Percentiles rank a stretch among this genome's conserved stretches.
These are phyloP conservation scores for Monodelphis domestica DNA, from an alignment of 2,797 vertebrate genomes.

Conservation along the genomic window DNA sequence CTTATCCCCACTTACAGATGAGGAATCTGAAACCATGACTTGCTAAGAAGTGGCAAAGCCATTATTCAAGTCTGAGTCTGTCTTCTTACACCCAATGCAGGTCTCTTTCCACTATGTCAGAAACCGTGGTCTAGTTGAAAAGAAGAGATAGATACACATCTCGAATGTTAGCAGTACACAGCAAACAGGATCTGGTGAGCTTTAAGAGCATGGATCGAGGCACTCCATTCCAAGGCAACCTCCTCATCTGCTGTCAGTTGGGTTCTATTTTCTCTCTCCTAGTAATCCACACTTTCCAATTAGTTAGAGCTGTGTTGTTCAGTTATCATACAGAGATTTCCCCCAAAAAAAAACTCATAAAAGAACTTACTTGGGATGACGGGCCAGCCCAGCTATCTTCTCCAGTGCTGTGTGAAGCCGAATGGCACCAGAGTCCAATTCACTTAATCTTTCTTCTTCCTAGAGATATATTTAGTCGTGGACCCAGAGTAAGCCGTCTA, in stretches of 20 bases:
- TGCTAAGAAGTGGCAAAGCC: not conserved
- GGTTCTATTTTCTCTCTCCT: constrained; percentile 44
- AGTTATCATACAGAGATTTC: constrained; percentile 26
- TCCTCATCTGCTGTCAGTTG: constrained; percentile 42
- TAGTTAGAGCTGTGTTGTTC: constrained; percentile 9
- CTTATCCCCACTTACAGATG: not conserved
- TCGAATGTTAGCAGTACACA: not conserved
- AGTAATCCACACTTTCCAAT: constrained; percentile 13
- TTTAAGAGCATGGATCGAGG: not conserved
- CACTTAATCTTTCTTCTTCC: constrained; percentile 61
- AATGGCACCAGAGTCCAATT: constrained; percentile 46
- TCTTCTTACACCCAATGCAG: not conserved
- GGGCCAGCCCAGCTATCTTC: constrained; percentile 58
- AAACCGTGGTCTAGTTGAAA: not conserved
- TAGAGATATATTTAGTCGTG: constrained; percentile 51
- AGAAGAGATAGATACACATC: not conserved
- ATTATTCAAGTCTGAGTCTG: not conserved
- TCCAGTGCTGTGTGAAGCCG: constrained; percentile 12
- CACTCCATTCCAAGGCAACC: constrained; percentile 11
- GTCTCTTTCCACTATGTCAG: not conserved
- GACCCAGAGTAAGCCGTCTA: constrained; percentile 30
- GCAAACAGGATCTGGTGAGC: not conserved
- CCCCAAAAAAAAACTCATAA: constrained; percentile 53
- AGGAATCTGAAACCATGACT: not conserved
- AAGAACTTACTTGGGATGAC: constrained; percentile 74